phyloP scores from a whole-genome alignment of 2,888 invertebrate species.

The Antheraea yamamai region DNA sequence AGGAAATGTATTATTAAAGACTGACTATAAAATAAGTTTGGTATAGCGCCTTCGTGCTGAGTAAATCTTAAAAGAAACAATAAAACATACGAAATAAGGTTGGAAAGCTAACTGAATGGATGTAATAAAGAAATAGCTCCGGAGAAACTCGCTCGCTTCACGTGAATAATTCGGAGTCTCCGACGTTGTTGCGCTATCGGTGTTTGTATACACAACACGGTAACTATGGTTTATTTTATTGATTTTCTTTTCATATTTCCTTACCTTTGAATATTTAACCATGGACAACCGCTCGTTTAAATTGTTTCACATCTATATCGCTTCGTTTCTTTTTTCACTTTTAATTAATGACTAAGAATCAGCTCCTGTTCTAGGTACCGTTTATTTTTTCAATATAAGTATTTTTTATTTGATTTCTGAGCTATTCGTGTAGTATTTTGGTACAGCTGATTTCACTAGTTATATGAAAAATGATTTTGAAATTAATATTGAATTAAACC shows the following conservation, averaged over 20 bases:
- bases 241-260: slow-evolving; percentile 6
- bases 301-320: not conserved
- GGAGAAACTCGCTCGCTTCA: slow-evolving; percentile 52
- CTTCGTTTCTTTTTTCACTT: not conserved
- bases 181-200: slow-evolving; percentile 36
- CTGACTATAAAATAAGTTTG: not conserved
- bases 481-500: too few relatives aligned
- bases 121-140: slow-evolving; percentile 70
- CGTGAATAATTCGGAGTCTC: slow-evolving; percentile 61
- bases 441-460: too few relatives aligned
- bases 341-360: not conserved
- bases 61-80: slow-evolving; percentile 40
- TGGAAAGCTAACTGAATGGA: slow-evolving; percentile 51
- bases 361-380: not conserved
- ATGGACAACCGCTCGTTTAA: not conserved
- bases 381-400: not conserved
- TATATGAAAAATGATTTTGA: too few relatives aligned
- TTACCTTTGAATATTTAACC: not conserved
- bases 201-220: slow-evolving; percentile 12
- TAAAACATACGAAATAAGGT: slow-evolving; percentile 61
- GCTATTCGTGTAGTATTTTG: too few relatives aligned
- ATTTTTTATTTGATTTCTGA: not conserved
- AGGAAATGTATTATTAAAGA: not conserved
- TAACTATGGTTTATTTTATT: slow-evolving; percentile 1
- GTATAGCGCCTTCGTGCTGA: slow-evolving; percentile 13